Percentiles rank a stretch among this genome's conserved stretches.
Evolutionary conservation across 37 sponge, comb jelly and placozoan species (phyloP).

Genomic region (Lycopodina hypogea): DNA sequence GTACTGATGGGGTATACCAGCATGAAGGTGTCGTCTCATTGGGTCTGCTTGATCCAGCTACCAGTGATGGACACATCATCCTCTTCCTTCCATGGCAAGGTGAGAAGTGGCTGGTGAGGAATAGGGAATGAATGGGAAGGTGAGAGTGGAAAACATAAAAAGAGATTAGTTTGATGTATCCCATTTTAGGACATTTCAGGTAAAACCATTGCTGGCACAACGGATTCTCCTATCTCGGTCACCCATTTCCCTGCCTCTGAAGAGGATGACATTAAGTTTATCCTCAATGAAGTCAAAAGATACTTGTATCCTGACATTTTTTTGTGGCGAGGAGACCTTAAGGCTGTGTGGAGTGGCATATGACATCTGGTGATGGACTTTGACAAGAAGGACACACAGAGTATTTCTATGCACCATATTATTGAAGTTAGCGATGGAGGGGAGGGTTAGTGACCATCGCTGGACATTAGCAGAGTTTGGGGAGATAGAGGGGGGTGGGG

Average conservation of each 20-base stretch:
- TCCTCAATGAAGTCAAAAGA: conserved; percentile 85
- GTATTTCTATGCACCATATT: conserved; percentile 93
- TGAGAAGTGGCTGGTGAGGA: background rate
- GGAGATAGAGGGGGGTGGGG: background rate
- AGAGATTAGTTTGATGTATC: background rate
- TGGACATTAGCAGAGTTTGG: conserved; percentile 54
- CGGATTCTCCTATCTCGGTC: conserved; percentile 84
- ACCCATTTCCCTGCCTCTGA: conserved; percentile 79
- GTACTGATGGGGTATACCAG: too few species aligned
- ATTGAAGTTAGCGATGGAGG: conserved; percentile 87
- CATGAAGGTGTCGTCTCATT: too few species aligned
- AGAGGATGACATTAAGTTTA: conserved; percentile 93
- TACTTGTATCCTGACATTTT: conserved; percentile 79
- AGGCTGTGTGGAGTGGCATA: conserved; percentile 98
- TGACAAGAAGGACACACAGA: conserved; percentile 85
- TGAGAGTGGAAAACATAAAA: too few species aligned
- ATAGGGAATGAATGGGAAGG: too few species aligned
- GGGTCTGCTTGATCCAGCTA: conserved; percentile 95
- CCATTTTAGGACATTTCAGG: conserved; percentile 19
- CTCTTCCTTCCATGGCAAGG: conserved; percentile 99
- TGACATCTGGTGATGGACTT: conserved; percentile 93
- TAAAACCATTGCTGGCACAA: conserved; percentile 90
- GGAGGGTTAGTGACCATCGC: conserved; percentile 95
- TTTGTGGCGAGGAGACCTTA: conserved; percentile 94
- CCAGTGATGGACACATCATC: conserved; percentile 96